Evolutionary conservation across 2,888 invertebrate species (phyloP).

Genomic region (Euspilapteryx auroguttella): DNA sequence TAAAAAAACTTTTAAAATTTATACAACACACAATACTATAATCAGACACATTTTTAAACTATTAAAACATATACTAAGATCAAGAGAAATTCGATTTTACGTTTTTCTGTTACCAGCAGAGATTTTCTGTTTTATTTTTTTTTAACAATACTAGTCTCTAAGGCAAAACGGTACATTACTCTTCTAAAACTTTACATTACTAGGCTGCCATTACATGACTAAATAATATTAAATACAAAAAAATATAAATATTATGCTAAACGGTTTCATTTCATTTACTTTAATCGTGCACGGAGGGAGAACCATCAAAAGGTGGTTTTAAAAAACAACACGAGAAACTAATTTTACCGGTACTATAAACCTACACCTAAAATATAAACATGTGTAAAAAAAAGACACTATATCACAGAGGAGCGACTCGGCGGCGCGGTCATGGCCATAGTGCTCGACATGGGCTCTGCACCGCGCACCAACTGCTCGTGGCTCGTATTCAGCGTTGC

Average conservation of each 20-base stretch:
- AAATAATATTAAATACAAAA: not conserved
- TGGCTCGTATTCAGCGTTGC: constrained; percentile 50
- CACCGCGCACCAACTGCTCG: constrained; percentile 63
- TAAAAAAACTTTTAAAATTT: no score
- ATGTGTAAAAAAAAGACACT: constrained; percentile 9
- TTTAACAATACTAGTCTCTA: not conserved
- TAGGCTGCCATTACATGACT: constrained; percentile 1
- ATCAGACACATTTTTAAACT: no score
- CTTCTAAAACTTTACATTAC: constrained; percentile 1
- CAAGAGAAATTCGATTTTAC: no score
- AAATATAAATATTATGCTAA: no score
- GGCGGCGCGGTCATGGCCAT: constrained; percentile 44
- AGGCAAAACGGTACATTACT: not conserved
- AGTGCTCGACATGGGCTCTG: constrained; percentile 60
- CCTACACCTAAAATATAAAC: not conserved
- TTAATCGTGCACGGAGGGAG: no score
- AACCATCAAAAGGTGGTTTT: no score
- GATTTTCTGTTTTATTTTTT: not conserved
- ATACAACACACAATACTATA: no score
- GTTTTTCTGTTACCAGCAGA: no score
- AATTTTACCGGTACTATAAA: not conserved
- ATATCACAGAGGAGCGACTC: constrained; percentile 41
- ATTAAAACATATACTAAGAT: no score
- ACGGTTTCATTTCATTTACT: no score
- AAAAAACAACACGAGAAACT: no score